phyloP scores from a whole-genome alignment of 2,888 invertebrate species.

The Drosophila eohydei region DNA sequence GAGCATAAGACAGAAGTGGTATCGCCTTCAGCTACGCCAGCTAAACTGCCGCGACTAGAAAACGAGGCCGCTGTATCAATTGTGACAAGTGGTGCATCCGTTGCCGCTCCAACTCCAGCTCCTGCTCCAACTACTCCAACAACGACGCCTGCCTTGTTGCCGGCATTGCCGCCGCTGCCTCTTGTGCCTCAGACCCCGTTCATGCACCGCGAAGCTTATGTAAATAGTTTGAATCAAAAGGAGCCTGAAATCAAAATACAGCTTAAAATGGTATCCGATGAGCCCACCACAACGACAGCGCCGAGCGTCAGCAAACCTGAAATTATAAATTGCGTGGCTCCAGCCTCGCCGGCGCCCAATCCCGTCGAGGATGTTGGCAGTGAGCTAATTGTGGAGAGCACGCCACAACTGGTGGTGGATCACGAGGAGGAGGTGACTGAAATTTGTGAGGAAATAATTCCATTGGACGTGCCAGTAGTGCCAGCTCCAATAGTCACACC shows the following conservation, averaged over 20 bases:
- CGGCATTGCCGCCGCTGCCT: conserved; percentile 64
- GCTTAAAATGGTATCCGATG: conserved; percentile 84
- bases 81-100: conserved; percentile 5
- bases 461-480: conserved; percentile 31
- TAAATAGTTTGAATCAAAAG: conserved; percentile 83
- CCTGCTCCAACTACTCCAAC: conserved; percentile 1
- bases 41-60: conserved; percentile 54
- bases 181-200: conserved; percentile 80
- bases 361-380: conserved; percentile 64
- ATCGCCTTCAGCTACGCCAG: conserved; percentile 47
- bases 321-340: conserved; percentile 9
- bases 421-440: conserved; percentile 83
- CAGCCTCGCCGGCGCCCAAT: conserved; percentile 40
- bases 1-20: conserved; percentile 46
- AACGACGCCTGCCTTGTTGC: conserved; percentile 13
- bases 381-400: conserved; percentile 67
- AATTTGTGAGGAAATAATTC: conserved; percentile 71
- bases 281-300: conserved; percentile 46
- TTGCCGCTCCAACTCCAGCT: conserved; percentile 7
- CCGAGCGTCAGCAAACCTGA: conserved; percentile 47
- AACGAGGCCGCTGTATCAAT: conserved; percentile 35
- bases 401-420: conserved; percentile 80
- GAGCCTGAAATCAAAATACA: conserved; percentile 84
- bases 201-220: conserved; percentile 80
- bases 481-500: background rate